phyloP scores from a whole-genome alignment of 2,113 vertebrate species.

The Syngnathus typhle region DNA sequence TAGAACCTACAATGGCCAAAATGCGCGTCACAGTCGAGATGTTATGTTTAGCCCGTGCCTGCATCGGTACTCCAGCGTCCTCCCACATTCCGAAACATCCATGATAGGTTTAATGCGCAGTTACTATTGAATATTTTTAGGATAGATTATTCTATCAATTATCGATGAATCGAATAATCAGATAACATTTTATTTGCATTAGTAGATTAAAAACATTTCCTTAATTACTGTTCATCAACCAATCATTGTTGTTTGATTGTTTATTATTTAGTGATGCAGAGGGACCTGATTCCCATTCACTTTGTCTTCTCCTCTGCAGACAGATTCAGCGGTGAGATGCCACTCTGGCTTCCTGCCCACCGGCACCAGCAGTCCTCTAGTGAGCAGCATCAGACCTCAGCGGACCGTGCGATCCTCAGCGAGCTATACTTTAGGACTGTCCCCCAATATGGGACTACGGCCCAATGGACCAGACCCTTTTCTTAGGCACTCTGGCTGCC shows the following conservation, averaged over 20 bases:
- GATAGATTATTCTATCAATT: too few species aligned
- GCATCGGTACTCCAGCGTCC: too few species aligned
- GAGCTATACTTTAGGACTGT: constrained; percentile 74
- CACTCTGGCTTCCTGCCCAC: constrained; percentile 69
- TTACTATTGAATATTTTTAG: too few species aligned
- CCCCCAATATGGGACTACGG: constrained; percentile 70
- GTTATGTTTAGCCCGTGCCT: too few species aligned
- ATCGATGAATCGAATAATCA: too few species aligned
- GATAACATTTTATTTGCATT: too few species aligned
- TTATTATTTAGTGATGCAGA: constrained; percentile 13
- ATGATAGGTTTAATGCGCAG: too few species aligned
- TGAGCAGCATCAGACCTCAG: constrained; percentile 63
- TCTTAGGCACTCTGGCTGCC: constrained; percentile 68
- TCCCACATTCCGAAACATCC: too few species aligned
- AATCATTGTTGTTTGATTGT: too few species aligned
- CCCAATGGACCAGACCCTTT: constrained; percentile 66
- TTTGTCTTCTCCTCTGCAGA: constrained; percentile 48
- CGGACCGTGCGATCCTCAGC: constrained; percentile 69
- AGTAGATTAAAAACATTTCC: too few species aligned
- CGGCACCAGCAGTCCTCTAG: constrained; percentile 70
- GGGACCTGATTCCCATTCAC: constrained; percentile 34
- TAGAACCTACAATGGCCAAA: background rate
- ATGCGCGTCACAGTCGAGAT: background rate
- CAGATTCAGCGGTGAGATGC: constrained; percentile 66
- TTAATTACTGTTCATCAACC: too few species aligned